phyloP scores from a whole-genome alignment of 2,797 vertebrate species.

The Hirundo rustica region DNA sequence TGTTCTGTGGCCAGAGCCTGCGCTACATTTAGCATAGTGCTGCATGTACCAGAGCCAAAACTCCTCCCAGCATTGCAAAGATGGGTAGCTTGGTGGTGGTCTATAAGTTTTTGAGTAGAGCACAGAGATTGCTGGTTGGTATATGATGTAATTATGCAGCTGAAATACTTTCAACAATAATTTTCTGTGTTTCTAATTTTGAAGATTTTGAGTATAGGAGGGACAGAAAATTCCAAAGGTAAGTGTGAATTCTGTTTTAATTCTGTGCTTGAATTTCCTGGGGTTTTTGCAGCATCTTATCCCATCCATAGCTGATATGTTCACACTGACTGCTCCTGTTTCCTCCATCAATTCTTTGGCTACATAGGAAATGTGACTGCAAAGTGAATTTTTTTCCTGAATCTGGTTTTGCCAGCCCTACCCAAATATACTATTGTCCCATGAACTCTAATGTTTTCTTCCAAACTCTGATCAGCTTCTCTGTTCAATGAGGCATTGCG shows the following conservation, averaged over 20 bases:
- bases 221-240: not conserved
- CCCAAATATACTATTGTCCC: not conserved
- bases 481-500: not conserved
- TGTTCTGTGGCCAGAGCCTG: fast-evolving
- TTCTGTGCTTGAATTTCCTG: not conserved
- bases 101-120: not conserved
- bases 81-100: not conserved
- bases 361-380: not conserved
- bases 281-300: not conserved
- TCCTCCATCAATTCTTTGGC: not conserved
- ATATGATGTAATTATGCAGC: not conserved
- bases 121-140: not conserved
- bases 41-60: not conserved
- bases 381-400: not conserved
- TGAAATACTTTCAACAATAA: not conserved
- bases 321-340: not conserved
- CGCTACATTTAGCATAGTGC: fast-evolving
- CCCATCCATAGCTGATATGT: not conserved
- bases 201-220: not conserved
- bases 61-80: not conserved
- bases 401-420: not conserved
- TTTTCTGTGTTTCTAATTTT: not conserved
- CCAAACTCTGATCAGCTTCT: not conserved
- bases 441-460: not conserved
- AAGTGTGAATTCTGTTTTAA: not conserved